Conservation (phyloP, 2,888 invertebrate species). For the Dryomyza anilis region DNA sequence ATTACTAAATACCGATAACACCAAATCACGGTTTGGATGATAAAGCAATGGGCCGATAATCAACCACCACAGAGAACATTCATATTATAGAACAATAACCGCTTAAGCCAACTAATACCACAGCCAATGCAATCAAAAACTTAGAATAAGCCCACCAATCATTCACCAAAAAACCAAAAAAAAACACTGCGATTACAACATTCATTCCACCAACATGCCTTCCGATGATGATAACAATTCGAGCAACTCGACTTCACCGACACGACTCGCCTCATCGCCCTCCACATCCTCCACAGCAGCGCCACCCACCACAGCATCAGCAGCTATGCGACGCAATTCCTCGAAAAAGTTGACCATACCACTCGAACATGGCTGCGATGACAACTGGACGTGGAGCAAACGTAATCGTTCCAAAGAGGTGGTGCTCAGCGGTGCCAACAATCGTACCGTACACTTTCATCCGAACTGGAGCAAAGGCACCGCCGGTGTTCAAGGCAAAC, state of each 20-base stretch:
- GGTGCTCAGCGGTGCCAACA: constrained; percentile 65
- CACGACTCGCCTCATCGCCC: constrained; percentile 7
- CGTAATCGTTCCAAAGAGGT: constrained; percentile 65
- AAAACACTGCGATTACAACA: too few relatives aligned
- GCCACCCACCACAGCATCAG: constrained; percentile 28
- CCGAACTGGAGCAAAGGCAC: constrained; percentile 79
- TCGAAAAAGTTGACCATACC: constrained; percentile 42
- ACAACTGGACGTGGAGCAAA: constrained; percentile 73
- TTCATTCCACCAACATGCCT: constrained; percentile 28
- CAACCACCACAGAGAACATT: background rate
- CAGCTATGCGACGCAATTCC: constrained; percentile 33
- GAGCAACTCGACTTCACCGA: constrained; percentile 20
- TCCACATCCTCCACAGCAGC: constrained; percentile 26
- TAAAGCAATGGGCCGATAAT: background rate
- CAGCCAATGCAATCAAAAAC: background rate
- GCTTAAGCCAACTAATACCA: background rate
- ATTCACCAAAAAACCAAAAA: too few relatives aligned
- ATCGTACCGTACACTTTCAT: constrained; percentile 72
- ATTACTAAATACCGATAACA: too few relatives aligned
- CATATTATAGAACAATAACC: background rate
- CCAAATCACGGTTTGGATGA: too few relatives aligned
- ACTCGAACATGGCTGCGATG: constrained; percentile 65
- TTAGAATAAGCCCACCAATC: background rate
- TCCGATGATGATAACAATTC: constrained; percentile 36
- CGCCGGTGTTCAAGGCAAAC: constrained; percentile 72